phyloP scores from a whole-genome alignment of 2,797 vertebrate species.

The Coracias cyanogaster region DNA sequence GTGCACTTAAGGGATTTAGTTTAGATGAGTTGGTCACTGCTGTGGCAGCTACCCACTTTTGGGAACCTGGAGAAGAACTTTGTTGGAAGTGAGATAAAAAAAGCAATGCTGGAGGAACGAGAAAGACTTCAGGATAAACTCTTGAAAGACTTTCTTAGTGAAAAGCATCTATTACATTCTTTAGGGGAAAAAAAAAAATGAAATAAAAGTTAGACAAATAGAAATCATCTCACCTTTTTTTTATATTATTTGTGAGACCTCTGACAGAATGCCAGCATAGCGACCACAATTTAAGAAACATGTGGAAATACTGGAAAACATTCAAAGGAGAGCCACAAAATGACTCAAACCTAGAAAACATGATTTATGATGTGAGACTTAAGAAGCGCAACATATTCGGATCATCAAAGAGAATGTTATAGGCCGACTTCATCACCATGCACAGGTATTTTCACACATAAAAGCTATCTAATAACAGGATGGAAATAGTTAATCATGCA shows the following conservation, averaged over 20 bases:
- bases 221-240: background rate
- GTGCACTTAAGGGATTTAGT: background rate
- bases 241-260: background rate
- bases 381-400: background rate
- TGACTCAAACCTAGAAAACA: background rate
- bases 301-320: constrained; percentile 9
- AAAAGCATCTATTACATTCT: background rate
- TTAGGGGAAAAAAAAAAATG: background rate
- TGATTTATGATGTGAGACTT: constrained; percentile 28
- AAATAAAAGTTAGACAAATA: background rate
- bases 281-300: background rate
- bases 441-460: constrained; percentile 47
- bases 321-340: background rate
- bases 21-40: background rate
- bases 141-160: background rate
- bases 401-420: constrained; percentile 34
- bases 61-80: background rate
- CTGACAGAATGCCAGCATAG: background rate
- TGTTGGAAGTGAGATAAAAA: background rate
- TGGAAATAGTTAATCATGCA: constrained; percentile 62
- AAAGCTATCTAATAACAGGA: constrained; percentile 22
- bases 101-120: background rate
- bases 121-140: background rate
- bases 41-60: background rate
- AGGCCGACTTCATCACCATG: background rate